A percentile compares a stretch with the other conserved stretches of the same genome.
Conservation (phyloP, 2,888 invertebrate genomes). For the Aspidiotus rigidus region DNA sequence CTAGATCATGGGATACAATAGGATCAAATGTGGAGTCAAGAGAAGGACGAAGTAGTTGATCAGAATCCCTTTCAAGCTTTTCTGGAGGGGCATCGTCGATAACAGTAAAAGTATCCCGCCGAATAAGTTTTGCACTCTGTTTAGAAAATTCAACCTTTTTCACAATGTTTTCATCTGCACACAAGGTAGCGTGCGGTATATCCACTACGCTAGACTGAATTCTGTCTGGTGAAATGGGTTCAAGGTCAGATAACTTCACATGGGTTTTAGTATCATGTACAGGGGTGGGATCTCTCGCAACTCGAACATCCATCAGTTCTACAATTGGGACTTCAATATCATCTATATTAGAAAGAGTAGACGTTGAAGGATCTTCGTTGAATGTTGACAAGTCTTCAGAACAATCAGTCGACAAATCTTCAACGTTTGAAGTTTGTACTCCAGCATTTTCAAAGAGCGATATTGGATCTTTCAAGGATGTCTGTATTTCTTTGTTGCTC, state of each 20-base stretch:
- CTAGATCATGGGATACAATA: background rate
- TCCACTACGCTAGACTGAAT: no score
- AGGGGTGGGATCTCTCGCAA: background rate
- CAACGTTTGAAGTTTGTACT: slow-evolving; percentile 4
- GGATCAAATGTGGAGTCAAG: background rate
- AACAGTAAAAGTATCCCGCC: no score
- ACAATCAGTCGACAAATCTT: background rate
- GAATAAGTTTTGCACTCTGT: no score
- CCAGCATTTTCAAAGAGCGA: background rate
- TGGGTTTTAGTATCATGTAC: background rate
- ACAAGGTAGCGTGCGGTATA: no score
- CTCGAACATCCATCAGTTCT: background rate
- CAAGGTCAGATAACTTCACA: no score
- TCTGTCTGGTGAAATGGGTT: no score
- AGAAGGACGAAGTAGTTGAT: no score
- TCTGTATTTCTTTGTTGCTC: slow-evolving; percentile 1
- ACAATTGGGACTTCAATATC: background rate
- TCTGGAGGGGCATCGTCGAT: no score
- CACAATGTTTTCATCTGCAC: no score
- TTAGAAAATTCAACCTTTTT: no score
- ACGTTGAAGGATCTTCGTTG: background rate
- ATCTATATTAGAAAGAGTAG: background rate
- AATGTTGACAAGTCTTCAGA: slow-evolving; percentile 6
- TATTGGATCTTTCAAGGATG: background rate
- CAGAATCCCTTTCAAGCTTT: no score